A percentile compares a stretch with the other conserved stretches of the same genome.
Conservation (phyloP, 2,888 invertebrate species). For the Eilema caniola region DNA sequence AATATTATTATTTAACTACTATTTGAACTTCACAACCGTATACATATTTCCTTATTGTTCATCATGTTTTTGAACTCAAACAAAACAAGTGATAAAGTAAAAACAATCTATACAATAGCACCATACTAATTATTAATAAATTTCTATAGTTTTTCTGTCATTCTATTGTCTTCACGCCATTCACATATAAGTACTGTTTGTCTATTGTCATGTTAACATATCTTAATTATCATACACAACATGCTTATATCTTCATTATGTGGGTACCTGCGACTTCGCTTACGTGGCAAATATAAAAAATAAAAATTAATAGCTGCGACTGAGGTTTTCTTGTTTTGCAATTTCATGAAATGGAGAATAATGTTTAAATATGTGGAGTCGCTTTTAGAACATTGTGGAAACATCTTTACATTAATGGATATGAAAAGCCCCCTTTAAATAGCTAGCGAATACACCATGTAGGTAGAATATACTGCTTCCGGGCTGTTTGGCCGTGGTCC, state of each 20-base stretch:
- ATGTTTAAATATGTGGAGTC: background rate
- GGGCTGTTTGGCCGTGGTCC: too few relatives aligned
- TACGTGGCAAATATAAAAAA: background rate
- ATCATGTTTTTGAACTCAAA: background rate
- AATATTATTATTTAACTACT: too few relatives aligned
- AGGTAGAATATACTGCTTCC: too few relatives aligned
- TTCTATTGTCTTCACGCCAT: slow-evolving; percentile 11
- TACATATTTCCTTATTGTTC: background rate
- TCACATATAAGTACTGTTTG: slow-evolving; percentile 14
- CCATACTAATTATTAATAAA: slow-evolving; percentile 9
- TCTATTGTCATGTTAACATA: slow-evolving; percentile 20
- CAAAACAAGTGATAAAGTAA: background rate
- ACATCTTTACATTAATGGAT: too few relatives aligned
- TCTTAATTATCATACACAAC: slow-evolving; percentile 19
- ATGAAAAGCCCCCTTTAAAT: too few relatives aligned
- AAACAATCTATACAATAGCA: slow-evolving; percentile 6
- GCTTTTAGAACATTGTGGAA: too few relatives aligned
- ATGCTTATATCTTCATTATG: slow-evolving; percentile 7
- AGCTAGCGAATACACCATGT: too few relatives aligned
- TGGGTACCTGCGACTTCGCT: background rate
- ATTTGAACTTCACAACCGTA: background rate
- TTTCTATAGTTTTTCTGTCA: slow-evolving; percentile 18
- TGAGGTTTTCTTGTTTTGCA: background rate
- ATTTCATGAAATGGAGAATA: background rate
- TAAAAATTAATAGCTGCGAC: background rate